Base-by-base conservation (phyloP, 2,113 vertebrate species). In the Pluvianellus socialis region DNA sequence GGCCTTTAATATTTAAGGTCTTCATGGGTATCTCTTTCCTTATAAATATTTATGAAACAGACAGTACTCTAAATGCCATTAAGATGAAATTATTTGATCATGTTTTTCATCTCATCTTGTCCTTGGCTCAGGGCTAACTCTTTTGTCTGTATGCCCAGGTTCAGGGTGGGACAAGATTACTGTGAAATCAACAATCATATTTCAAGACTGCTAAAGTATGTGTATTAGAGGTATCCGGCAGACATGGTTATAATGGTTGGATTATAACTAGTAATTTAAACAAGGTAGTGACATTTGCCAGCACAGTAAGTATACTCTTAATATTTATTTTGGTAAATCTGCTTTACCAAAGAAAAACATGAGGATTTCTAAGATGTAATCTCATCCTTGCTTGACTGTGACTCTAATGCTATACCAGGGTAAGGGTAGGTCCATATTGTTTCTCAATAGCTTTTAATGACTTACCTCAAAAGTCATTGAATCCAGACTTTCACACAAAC, bases 261-360 rank as follows among this genome's bases (percentile, higher is more conserved):
- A 92, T 86, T 95, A 83, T 33, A 52, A 85, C 4, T 40, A 87
- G 74, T 53, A 94, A 53, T 93, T 93, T 92, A 85, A 93, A 88
- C 17, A 17, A 88, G 30, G 13, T 88, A 82, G n/a, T 86, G 81
- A 92, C 45, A 65, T 93, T 79, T 88, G 33, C 55, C 35, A 90
- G 58, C 45, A 47, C 21, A 62, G 38, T 42, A 82, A 79, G 21
- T 73, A 45, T 10, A 26, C 9, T 42, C 10, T 28, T 65, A 67
- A 13, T 79, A 63, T 79, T 88, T 86, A 42, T 82, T 94, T 90
- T 67, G 21, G 26, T 89, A 87, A 71, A 56, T 82, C 33, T 85
- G 8, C 44, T 79, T 93, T 33, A 55, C 32, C 27, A 33, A 66
- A 56, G 35, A 6, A 92, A 88, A 86, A 58, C 6, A 21, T 8